phyloP scores from a whole-genome alignment of 2,113 vertebrate species.

The Rhinoderma darwinii region DNA sequence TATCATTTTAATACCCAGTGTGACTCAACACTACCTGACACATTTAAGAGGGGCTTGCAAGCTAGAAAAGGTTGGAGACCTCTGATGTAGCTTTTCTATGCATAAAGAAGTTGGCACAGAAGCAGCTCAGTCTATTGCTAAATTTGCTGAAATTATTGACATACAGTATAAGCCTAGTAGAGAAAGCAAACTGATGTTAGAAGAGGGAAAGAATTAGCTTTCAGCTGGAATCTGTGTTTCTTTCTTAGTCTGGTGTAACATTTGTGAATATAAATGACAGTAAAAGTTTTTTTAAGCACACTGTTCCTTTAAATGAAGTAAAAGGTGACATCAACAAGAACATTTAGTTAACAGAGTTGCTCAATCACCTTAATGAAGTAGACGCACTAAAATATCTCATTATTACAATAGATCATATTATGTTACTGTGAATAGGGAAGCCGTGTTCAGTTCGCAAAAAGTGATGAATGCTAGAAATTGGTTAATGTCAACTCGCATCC shows the following conservation, averaged over 20 bases:
- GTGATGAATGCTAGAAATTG: slow-evolving; percentile 59
- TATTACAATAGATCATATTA: slow-evolving; percentile 55
- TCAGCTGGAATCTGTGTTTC: neutral
- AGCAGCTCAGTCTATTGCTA: neutral
- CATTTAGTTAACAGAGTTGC: slow-evolving; percentile 36
- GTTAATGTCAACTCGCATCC: slow-evolving; percentile 56
- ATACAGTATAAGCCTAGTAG: neutral
- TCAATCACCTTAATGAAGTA: slow-evolving; percentile 57
- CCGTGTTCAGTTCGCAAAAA: slow-evolving; percentile 36
- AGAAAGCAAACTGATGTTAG: neutral
- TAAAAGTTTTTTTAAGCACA: neutral
- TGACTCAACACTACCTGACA: too few relatives aligned
- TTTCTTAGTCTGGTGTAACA: neutral
- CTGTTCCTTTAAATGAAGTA: slow-evolving; percentile 28
- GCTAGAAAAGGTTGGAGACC: too few relatives aligned
- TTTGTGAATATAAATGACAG: neutral
- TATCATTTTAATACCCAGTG: too few relatives aligned
- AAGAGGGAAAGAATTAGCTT: neutral
- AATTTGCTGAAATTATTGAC: neutral
- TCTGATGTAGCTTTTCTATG: too few relatives aligned
- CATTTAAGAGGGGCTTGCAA: too few relatives aligned
- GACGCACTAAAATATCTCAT: slow-evolving; percentile 41
- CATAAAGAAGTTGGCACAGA: neutral
- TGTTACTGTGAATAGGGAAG: slow-evolving; percentile 23
- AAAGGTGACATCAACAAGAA: slow-evolving; percentile 30